These are phyloP conservation scores for Pelagia noctiluca DNA, from an alignment of 30 jellyfish, hydroid and myxozoan species.

Conservation along the genomic window DNA sequence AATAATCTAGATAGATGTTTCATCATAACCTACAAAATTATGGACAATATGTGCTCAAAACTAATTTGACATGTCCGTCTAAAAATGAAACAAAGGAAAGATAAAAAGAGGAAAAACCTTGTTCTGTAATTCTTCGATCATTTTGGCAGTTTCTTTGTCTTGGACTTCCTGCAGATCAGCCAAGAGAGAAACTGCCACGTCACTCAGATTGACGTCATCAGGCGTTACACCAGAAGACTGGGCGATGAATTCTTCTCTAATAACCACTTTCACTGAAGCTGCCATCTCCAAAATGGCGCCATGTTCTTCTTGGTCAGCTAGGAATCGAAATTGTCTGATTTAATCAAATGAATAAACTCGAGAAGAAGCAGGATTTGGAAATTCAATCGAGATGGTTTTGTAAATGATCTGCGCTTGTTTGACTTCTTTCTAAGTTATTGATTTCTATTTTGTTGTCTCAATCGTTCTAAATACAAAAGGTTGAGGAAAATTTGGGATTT, in stretches of 20 bases:
- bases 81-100: not conserved
- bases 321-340: not conserved
- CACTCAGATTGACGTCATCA: slow-evolving; percentile 54
- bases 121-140: slow-evolving; percentile 51
- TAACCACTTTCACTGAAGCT: slow-evolving; percentile 77
- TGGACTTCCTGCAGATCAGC: slow-evolving; percentile 96
- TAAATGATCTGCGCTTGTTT: too few relatives aligned
- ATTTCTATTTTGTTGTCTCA: too few relatives aligned
- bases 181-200: slow-evolving; percentile 68
- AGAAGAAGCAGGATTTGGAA: too few relatives aligned
- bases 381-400: too few relatives aligned
- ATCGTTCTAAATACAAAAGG: too few relatives aligned
- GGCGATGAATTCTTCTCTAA: slow-evolving; percentile 16
- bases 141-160: slow-evolving; percentile 66
- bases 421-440: too few relatives aligned
- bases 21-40: too few relatives aligned
- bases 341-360: too few relatives aligned
- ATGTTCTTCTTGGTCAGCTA: slow-evolving; percentile 98
- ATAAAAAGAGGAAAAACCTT: slow-evolving; percentile 33
- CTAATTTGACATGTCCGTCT: too few relatives aligned
- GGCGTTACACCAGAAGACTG: slow-evolving; percentile 24
- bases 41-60: too few relatives aligned
- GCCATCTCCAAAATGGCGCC: slow-evolving; percentile 97
- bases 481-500: too few relatives aligned
- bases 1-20: too few relatives aligned